phyloP scores from a whole-genome alignment of 1,140 invertebrate species.

The Idris sp. region DNA sequence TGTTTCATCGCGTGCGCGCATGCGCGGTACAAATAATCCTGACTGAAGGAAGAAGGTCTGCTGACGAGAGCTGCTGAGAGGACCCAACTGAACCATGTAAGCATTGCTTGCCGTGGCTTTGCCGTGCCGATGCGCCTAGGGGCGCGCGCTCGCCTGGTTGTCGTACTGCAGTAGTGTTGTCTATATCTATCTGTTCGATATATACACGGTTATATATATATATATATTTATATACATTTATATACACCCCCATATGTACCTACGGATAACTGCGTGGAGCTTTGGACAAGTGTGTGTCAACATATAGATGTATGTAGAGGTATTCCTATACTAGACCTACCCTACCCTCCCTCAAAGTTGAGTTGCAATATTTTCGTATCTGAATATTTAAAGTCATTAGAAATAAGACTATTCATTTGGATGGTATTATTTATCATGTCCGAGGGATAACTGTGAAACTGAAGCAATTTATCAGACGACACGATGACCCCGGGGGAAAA shows the following conservation, averaged over 20 bases:
- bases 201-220: slow-evolving; percentile 8
- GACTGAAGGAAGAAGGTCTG: slow-evolving; percentile 24
- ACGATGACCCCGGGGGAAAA: slow-evolving; percentile 26
- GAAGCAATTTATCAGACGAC: slow-evolving; percentile 27
- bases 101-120: too few relatives aligned
- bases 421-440: too few relatives aligned
- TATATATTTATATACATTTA: slow-evolving; percentile 7
- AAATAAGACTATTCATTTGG: too few relatives aligned
- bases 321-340: slow-evolving; percentile 1
- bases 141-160: slow-evolving; percentile 9
- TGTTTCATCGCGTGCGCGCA: slow-evolving; percentile 30
- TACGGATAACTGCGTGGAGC: too few relatives aligned
- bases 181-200: slow-evolving; percentile 21
- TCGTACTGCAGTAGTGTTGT: slow-evolving; percentile 35
- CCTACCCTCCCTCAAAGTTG: background rate
- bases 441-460: background rate
- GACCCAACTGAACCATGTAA: slow-evolving; percentile 17
- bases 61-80: background rate
- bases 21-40: slow-evolving; percentile 36
- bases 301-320: too few relatives aligned
- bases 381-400: too few relatives aligned
- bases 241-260: background rate
- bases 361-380: too few relatives aligned
- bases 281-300: too few relatives aligned
- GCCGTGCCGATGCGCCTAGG: background rate